These are phyloP conservation scores for Drosophila mercatorum DNA, from an alignment of 2,888 invertebrate species.

Conservation along the genomic window DNA sequence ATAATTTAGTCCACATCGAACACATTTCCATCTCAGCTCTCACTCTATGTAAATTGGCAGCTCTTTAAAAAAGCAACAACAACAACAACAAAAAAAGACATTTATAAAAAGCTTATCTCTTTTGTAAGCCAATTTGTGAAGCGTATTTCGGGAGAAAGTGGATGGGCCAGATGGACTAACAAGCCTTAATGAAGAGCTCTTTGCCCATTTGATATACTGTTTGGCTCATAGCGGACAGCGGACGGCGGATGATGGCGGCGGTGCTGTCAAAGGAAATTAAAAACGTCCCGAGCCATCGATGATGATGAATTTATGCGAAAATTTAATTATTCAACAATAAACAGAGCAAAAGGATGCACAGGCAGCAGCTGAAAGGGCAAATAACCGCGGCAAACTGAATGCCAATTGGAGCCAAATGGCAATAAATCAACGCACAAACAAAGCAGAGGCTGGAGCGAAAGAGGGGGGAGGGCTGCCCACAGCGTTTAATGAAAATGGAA, in stretches of 20 bases:
- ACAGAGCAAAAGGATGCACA: conserved; percentile 46
- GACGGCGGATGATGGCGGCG: conserved; percentile 15
- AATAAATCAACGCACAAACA: conserved; percentile 72
- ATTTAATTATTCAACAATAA: conserved; percentile 75
- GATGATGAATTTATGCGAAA: conserved; percentile 77
- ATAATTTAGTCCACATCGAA: not conserved
- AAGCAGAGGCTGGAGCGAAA: conserved; percentile 13
- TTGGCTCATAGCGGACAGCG: conserved; percentile 8
- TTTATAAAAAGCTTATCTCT: conserved; percentile 13
- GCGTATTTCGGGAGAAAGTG: conserved; percentile 2
- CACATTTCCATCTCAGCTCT: not conserved
- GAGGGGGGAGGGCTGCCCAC: conserved; percentile 15
- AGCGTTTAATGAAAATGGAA: conserved; percentile 65
- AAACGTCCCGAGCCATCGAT: conserved; percentile 54
- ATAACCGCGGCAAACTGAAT: conserved; percentile 74
- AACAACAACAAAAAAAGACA: not conserved
- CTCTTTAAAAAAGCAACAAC: conserved; percentile 2
- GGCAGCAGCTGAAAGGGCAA: conserved; percentile 26
- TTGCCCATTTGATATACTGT: conserved; percentile 22
- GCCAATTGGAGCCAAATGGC: conserved; percentile 70
- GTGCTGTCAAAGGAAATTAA: conserved; percentile 70
- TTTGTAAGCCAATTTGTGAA: conserved; percentile 1
- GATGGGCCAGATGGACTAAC: conserved; percentile 11
- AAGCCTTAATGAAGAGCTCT: conserved; percentile 32
- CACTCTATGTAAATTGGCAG: not conserved